A percentile compares a stretch with the other conserved stretches of the same genome.
These are phyloP conservation scores for Hesperophylax magnus DNA, from an alignment of 1,140 invertebrate species.

Conservation along the genomic window DNA sequence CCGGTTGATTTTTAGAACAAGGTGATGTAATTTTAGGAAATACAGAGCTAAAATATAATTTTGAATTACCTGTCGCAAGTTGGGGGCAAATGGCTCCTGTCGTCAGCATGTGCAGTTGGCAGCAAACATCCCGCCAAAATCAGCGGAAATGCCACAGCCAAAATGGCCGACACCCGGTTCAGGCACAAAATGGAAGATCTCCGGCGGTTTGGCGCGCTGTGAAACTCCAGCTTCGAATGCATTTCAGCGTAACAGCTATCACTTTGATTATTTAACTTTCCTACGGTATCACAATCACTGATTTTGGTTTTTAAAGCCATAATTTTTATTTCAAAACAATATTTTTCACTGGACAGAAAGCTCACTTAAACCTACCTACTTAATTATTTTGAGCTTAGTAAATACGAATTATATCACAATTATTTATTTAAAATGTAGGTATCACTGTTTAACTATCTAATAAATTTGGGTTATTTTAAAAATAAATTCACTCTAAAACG, in stretches of 20 bases:
- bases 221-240: background rate
- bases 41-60: conserved; percentile 9
- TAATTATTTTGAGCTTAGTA: background rate
- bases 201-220: background rate
- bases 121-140: conserved; percentile 13
- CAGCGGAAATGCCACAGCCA: background rate
- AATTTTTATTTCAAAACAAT: background rate
- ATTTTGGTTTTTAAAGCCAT: background rate
- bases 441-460: background rate
- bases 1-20: too few species aligned
- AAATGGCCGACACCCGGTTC: background rate
- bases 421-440: background rate
- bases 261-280: background rate
- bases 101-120: conserved; percentile 37
- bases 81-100: conserved; percentile 51
- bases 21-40: too few species aligned
- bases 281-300: background rate
- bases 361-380: background rate
- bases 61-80: conserved; percentile 52
- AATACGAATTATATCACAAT: conserved; percentile 6
- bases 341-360: background rate
- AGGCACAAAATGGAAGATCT: background rate
- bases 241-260: background rate
- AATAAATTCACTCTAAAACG: too few species aligned
- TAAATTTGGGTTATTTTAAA: background rate